Conservation (phyloP, 1,140 invertebrate genomes). For the Pseudachorutes palmiensis region DNA sequence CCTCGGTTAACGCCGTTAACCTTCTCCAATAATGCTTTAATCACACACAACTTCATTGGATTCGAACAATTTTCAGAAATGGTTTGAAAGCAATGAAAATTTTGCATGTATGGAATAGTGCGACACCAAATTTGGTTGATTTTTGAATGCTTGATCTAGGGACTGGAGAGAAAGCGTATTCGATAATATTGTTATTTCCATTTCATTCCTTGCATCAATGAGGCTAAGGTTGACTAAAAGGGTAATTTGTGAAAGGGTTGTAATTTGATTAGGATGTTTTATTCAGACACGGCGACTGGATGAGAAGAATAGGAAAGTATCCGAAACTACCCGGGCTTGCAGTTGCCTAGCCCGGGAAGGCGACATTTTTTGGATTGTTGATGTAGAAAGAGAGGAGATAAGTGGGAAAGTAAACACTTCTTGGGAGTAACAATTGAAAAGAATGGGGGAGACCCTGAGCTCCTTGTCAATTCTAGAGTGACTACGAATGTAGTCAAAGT, state of each 20-base stretch:
- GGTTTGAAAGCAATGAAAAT: background rate
- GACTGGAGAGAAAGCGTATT: too few species aligned
- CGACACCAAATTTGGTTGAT: background rate
- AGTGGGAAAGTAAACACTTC: constrained; percentile 29
- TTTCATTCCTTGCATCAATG: too few species aligned
- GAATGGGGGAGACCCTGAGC: background rate
- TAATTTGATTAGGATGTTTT: constrained; percentile 18
- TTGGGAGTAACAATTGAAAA: constrained; percentile 20
- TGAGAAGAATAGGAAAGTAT: constrained; percentile 13
- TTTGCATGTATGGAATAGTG: too few species aligned
- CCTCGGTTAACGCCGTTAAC: too few species aligned
- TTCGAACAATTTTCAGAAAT: too few species aligned
- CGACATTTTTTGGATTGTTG: constrained; percentile 14
- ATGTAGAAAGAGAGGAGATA: constrained; percentile 17
- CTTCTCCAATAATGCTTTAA: too few species aligned
- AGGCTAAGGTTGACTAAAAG: constrained; percentile 2
- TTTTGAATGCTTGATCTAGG: background rate
- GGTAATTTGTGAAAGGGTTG: constrained; percentile 8
- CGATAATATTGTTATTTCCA: too few species aligned
- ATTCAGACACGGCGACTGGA: constrained; percentile 10
- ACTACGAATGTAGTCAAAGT: background rate
- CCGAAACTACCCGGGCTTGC: too few species aligned
- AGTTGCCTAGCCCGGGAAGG: background rate
- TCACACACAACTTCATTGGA: too few species aligned
- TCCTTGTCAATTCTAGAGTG: constrained; percentile 7